Evolutionary conservation across 2,888 invertebrate genomes (phyloP), one percentile per base, ranked within the genome.

Genomic region (Calameuta pallipes): DNA sequence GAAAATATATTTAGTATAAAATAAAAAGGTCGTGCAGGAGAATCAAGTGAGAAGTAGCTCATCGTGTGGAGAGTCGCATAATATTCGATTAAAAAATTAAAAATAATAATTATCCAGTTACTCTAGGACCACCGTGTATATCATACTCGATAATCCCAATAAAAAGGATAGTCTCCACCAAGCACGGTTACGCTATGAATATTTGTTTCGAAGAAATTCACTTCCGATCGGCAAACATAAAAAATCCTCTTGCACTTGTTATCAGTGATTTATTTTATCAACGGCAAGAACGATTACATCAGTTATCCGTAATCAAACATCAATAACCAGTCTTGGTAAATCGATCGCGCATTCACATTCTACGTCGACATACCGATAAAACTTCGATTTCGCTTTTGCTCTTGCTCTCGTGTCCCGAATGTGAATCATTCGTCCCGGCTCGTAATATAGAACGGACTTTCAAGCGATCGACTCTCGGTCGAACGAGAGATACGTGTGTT

Each of bases 341-440:
- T 56, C 56, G 56, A 56, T 15, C 6, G 23, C 23, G 56, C 56
- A 23, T 56, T 23, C 56, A 23, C 23, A 23, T 56, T 56, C 37
- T 56, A 56, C 23, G 23, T 56, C 23, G 23, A 56, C 23, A 56
- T 56, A 56, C 23, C 23, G 23, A 56, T 56, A 56, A 56, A 56
- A 56, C 23, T 23, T 23, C 23, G 71, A 71, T 71, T 71, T 71
- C 71, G 71, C 74, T 74, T 34, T 74, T 35, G 34, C 34, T n/a
- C 36, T 12, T 74, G 34, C 35, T 34, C 74, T 30, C 56, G 30
- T 56, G 77, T 73, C 77, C 80, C 70, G 76, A 80, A 76, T 79
- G 76, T 79, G 81, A 82, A 80, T 80, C 81, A 81, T 74, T 71
- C 74, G 74, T 34, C 35, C 15, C 37, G 74, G 74, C n/a, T 71